Evolutionary conservation across 2,888 invertebrate genomes (phyloP).

Genomic region (Amphimallon solstitiale): DNA sequence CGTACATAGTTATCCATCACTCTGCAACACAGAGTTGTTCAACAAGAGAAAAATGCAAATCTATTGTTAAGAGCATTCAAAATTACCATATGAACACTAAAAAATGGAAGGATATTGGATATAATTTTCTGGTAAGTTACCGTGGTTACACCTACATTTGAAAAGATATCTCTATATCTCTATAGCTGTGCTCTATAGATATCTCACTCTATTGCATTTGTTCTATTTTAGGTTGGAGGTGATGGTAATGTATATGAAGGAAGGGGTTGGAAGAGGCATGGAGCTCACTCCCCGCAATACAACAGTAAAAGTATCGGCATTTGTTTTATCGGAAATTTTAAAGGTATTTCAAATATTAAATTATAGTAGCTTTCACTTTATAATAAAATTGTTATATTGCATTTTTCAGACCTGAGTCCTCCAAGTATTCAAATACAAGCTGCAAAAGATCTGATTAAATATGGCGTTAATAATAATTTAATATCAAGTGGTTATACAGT

Average conservation of each 20-base stretch:
- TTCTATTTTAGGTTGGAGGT: slow-evolving; percentile 73
- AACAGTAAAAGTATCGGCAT: slow-evolving; percentile 72
- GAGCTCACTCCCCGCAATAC: slow-evolving; percentile 72
- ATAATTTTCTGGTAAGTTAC: slow-evolving; percentile 32
- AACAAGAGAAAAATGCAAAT: slow-evolving; percentile 62
- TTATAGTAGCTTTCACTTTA: neutral
- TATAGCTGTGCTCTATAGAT: slow-evolving; percentile 41
- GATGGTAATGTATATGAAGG: slow-evolving; percentile 74
- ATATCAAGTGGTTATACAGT: slow-evolving; percentile 65
- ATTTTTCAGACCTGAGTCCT: slow-evolving; percentile 65
- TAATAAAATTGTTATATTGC: slow-evolving; percentile 7
- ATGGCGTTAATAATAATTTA: slow-evolving; percentile 66
- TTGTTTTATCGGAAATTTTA: slow-evolving; percentile 69
- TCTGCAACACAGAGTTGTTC: slow-evolving; percentile 65
- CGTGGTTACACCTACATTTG: too few relatives aligned
- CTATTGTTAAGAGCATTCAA: slow-evolving; percentile 70
- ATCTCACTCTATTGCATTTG: neutral
- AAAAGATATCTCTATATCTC: too few relatives aligned
- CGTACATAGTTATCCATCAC: slow-evolving; percentile 73
- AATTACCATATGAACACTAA: slow-evolving; percentile 66
- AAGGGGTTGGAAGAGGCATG: slow-evolving; percentile 71
- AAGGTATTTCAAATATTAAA: neutral
- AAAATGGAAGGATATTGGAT: slow-evolving; percentile 72
- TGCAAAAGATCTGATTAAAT: slow-evolving; percentile 66
- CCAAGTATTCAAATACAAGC: slow-evolving; percentile 67